These are phyloP conservation scores for Drosophila stalkeri DNA, from an alignment of 2,888 invertebrate genomes.

Conservation along the genomic window DNA sequence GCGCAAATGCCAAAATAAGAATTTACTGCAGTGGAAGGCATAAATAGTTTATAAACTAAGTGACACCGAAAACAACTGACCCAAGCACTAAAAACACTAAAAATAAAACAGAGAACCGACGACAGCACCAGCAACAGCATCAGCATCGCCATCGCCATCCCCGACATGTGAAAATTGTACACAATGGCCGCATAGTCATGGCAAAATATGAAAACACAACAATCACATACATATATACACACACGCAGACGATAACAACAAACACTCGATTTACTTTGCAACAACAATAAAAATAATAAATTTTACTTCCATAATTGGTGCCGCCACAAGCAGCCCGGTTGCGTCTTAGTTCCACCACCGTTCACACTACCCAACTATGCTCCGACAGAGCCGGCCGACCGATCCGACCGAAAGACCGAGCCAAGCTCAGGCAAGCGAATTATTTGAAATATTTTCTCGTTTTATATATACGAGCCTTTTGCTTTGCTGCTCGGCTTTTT, in stretches of 20 bases:
- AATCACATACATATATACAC: constrained; percentile 26
- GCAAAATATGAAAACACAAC: constrained; percentile 41
- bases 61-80: constrained; percentile 76
- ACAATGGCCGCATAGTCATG: constrained; percentile 51
- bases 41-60: constrained; percentile 78
- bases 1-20: constrained; percentile 71
- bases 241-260: constrained; percentile 43
- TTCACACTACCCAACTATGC: constrained; percentile 4
- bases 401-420: constrained; percentile 1
- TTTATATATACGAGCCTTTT: constrained; percentile 53
- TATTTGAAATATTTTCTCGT: constrained; percentile 69
- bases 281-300: constrained; percentile 74
- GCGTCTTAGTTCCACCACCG: constrained; percentile 46
- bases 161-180: constrained; percentile 55
- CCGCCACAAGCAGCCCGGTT: constrained; percentile 71
- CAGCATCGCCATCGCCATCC: constrained; percentile 42
- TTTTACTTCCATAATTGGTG: constrained; percentile 73
- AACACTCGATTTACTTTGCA: constrained; percentile 71
- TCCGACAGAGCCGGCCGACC: not conserved
- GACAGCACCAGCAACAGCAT: constrained; percentile 52
- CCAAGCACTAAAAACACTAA: constrained; percentile 74
- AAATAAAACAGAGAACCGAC: constrained; percentile 53
- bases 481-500: constrained; percentile 41
- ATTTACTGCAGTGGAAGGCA: constrained; percentile 76
- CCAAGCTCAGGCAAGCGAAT: constrained; percentile 56